These are phyloP conservation scores for Pecten maximus DNA, from an alignment of 2,888 invertebrate species.

Conservation along the genomic window DNA sequence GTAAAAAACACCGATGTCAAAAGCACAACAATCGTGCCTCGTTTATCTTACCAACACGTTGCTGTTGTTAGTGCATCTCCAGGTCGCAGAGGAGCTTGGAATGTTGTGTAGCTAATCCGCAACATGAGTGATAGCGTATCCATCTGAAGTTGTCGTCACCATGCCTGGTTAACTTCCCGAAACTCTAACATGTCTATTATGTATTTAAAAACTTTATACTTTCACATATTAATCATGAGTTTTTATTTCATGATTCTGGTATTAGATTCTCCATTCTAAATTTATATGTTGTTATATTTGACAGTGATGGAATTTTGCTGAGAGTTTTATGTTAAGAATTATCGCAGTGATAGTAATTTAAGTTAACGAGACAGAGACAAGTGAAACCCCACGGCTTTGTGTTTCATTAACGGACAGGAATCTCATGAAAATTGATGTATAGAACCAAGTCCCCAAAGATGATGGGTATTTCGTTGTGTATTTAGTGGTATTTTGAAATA, in stretches of 20 bases:
- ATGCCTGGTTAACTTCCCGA: not conserved
- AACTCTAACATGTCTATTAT: not conserved
- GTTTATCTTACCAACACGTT: slow-evolving; percentile 25
- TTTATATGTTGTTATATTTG: not conserved
- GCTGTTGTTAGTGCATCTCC: not conserved
- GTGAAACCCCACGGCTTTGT: not conserved
- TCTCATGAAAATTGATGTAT: slow-evolving; percentile 3
- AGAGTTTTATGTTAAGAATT: not conserved
- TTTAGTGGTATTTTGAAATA: not conserved
- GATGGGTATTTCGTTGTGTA: not conserved
- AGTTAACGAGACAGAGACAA: not conserved
- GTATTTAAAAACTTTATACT: not conserved
- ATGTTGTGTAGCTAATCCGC: slow-evolving; percentile 29
- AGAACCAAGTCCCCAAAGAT: not conserved
- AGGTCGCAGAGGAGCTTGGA: slow-evolving; percentile 24
- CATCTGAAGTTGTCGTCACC: not conserved
- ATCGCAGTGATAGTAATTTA: not conserved
- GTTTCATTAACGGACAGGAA: slow-evolving; percentile 28
- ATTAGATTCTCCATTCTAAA: not conserved
- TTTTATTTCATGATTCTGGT: not conserved
- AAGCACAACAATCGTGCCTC: not conserved
- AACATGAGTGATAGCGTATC: slow-evolving; percentile 26
- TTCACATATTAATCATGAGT: not conserved
- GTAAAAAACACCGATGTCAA: slow-evolving; percentile 19
- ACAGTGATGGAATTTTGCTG: not conserved